Evolutionary conservation across 2,888 invertebrate species (phyloP), one percentile per base, ranked within the genome.

Genomic region (Drosophila algonquin): DNA sequence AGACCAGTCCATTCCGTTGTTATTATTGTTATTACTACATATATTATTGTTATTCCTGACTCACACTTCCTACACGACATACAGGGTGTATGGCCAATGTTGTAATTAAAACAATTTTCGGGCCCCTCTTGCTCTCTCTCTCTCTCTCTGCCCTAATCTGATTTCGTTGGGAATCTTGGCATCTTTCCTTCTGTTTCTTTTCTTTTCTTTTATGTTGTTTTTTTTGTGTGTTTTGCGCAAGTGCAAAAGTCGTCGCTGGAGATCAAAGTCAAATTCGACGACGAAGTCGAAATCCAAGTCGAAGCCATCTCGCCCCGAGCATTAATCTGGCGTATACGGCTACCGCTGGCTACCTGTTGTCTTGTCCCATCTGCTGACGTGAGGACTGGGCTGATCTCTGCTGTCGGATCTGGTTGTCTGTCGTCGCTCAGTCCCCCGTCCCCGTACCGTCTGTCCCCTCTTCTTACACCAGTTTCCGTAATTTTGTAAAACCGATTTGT

Each of bases 271-370:
- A n/a, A 53, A 24, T 24, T 24, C 24, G 21, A 21, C 21, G 21
- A 21, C 21, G 21, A 21, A 21, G 21, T 21, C 21, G 24, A 24
- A 24, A 61, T 60, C 62, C 4, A 24, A 46, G 63, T 71, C 75
- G 61, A 75, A 64, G 73, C 52, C 75, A 72, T 69, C 47, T 75
- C 56, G 62, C 69, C 65, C 56, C 56, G 46, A 67, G 76, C 73
- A 69, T 76, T 84, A 79, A 84, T 75, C 73, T 73, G 75, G 68
- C 72, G 52, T 79, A 69, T 67, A 68, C 56, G 40, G 81, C 81
- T 89, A 87, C 89, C 86, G 85, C 80, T 84, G 85, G 85, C 80
- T 87, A 80, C 79, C 87, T 85, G 79, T 84, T 76, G 65, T 63
- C 63, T 84, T 76, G 65, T 58, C 60, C 24, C 45, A 35, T 35